Base-by-base conservation (phyloP, 1,140 invertebrate genomes). In the Hormaphis cornu region DNA sequence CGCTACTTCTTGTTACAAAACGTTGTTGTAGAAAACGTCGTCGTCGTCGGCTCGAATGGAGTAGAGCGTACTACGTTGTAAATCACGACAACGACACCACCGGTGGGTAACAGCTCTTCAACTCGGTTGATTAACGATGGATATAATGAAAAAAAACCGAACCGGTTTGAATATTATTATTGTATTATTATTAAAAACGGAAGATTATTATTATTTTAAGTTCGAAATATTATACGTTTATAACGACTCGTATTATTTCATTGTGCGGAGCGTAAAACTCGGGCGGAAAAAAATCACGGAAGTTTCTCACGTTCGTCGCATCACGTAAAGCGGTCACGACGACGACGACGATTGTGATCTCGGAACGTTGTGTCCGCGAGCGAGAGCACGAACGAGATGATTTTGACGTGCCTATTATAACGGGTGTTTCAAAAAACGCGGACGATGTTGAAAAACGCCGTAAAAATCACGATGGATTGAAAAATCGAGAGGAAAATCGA, bases 261-360 rank as follows among this genome's bases (percentile, higher is more conserved):
- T 14, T 16, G 20, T 33, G 9, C 18, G 9, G n/a, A 18, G n/a
- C 26, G n/a, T n/a, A n/a, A n/a, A n/a, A n/a, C 4, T 18, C 26
- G n/a, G 22, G 7, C 14, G 14, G 14, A 40, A 40, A 46, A 35
- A 48, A 48, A 63, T 63, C 42, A 33, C 42, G 5, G 26, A 63
- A 33, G 26, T 63, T 48, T 48, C 61, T 46, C 61, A 66, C 61
- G 61, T 48, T 63, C 30, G 6, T 40, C 10, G 18, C 16, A 58
- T 24, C 46, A 8, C 46, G n/a, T 63, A 26, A 61, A 44, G 37
- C 58, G 58, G 58, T 61, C 58, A 61, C 58, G 58, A 61, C 24
- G 24, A 20, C 16, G 3, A n/a, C 22, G 18, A 22, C 8, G 44
- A 24, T 44, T 44, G 26, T 18, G 10, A 61, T 61, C 40, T 26